A percentile compares a stretch with the other conserved stretches of the same genome.
phyloP scores from a whole-genome alignment of 64 coral and sea anemone genomes.

The Dendronephthya gigantea region DNA sequence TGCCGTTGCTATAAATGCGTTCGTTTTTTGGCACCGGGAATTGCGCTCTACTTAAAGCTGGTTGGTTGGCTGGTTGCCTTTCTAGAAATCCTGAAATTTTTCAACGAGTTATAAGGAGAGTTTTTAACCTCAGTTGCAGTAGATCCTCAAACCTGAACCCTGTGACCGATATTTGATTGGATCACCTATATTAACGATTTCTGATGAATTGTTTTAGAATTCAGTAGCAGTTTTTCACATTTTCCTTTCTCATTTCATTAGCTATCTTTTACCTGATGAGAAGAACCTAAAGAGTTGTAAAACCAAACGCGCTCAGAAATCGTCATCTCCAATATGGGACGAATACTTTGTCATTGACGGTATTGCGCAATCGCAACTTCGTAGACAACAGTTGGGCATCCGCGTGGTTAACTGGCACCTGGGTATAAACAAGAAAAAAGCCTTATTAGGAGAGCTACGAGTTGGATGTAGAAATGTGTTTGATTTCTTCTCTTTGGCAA shows the following conservation, averaged over 20 bases:
- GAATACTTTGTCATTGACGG: constrained; percentile 7
- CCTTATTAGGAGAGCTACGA: background rate
- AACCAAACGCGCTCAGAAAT: background rate
- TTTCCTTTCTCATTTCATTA: background rate
- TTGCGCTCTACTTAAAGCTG: too few species aligned
- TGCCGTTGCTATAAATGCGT: too few species aligned
- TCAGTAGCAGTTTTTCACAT: background rate
- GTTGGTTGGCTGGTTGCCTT: too few species aligned
- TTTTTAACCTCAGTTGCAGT: too few species aligned
- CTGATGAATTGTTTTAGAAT: background rate
- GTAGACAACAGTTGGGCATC: background rate
- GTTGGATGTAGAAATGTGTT: background rate
- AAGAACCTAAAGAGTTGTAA: constrained; percentile 1
- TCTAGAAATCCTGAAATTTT: too few species aligned
- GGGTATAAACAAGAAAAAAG: background rate
- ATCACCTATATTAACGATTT: background rate
- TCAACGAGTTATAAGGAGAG: too few species aligned
- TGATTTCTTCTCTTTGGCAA: background rate
- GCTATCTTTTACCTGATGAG: background rate
- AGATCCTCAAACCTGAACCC: too few species aligned
- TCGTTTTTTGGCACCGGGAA: too few species aligned
- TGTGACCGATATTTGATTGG: too few species aligned
- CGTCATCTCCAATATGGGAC: background rate
- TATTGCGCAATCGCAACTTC: background rate
- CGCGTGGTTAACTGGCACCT: background rate